A percentile compares a stretch with the other conserved stretches of the same genome.
Evolutionary conservation across 2,888 invertebrate species (phyloP).

Genomic region (Amiota communis): DNA sequence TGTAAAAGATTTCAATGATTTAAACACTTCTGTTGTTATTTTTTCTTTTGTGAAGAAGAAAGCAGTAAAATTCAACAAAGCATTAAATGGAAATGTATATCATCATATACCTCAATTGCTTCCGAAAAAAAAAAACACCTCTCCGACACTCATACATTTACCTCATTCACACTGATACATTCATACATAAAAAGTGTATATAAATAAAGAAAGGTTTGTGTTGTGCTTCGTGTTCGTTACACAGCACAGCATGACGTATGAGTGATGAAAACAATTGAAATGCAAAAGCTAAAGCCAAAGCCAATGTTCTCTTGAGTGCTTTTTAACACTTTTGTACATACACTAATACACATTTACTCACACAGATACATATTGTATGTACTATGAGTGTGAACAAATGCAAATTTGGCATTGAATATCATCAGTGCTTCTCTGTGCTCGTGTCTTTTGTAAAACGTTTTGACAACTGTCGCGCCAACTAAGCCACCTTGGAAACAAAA

Average conservation of each 20-base stretch:
- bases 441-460: conserved; percentile 54
- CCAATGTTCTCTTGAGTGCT: background rate
- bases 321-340: background rate
- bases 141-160: no score
- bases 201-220: background rate
- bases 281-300: background rate
- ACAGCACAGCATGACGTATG: conserved; percentile 6
- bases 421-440: background rate
- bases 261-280: conserved; percentile 4
- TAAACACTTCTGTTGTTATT: no score
- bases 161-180: no score
- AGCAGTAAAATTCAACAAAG: no score
- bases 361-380: no score
- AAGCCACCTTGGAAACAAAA: conserved; percentile 26
- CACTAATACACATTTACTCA: background rate
- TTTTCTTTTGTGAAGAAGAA: no score
- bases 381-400: background rate
- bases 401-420: background rate
- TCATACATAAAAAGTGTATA: background rate
- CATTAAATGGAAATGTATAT: no score
- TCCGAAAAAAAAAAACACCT: no score
- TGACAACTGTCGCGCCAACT: conserved; percentile 56
- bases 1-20: no score
- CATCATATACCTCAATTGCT: no score
- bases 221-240: background rate